Evolutionary conservation across 2,113 vertebrate genomes (phyloP).

Genomic region (Phalacrocorax carbo): DNA sequence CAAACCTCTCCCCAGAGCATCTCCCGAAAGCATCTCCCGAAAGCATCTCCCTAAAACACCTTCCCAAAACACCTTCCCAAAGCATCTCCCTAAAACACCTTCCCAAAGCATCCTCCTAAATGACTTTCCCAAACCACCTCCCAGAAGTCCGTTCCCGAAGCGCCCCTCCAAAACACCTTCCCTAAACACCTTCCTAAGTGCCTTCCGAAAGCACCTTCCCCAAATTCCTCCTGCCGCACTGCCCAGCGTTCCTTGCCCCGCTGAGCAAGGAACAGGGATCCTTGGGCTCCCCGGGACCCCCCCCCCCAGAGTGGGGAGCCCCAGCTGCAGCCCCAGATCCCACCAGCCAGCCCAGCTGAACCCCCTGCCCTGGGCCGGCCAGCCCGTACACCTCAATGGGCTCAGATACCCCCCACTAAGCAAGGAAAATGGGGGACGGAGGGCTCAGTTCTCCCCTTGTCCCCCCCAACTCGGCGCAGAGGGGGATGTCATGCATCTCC

Average conservation of each 20-base stretch:
- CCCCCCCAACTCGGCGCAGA: too few species aligned
- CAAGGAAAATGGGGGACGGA: fast-evolving
- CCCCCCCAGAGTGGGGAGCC: background rate
- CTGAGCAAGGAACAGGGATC: too few species aligned
- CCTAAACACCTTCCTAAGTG: background rate
- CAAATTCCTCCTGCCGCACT: background rate
- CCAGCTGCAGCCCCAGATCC: background rate
- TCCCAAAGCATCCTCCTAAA: background rate
- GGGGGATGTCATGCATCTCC: fast-evolving
- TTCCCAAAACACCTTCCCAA: background rate
- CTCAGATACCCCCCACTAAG: too few species aligned
- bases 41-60: background rate
- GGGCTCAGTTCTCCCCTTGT: background rate
- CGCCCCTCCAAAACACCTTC: fast-evolving
- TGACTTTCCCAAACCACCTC: fast-evolving
- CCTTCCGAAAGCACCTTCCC: background rate
- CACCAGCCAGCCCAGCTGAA: background rate
- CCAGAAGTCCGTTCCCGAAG: background rate
- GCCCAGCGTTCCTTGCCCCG: background rate
- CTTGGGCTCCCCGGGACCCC: background rate
- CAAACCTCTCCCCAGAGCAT: background rate
- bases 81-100: background rate
- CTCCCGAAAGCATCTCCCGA: background rate
- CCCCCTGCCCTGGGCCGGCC: too few species aligned
- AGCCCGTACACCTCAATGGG: fast-evolving